Base-by-base conservation (phyloP, 2,113 vertebrate species). In the Alligator mississippiensis region DNA sequence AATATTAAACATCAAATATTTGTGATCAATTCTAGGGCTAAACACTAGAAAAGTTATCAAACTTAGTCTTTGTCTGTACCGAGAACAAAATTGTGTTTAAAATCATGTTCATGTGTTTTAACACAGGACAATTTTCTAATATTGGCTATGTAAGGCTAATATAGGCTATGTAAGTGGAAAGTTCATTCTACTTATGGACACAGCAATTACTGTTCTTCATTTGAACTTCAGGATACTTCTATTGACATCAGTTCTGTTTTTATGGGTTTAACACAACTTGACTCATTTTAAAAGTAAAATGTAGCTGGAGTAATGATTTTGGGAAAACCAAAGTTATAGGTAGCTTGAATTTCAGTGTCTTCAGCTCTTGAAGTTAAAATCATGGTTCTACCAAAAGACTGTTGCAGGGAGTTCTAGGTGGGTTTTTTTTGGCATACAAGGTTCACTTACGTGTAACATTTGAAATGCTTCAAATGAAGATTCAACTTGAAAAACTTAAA, bases 71-170 rank as follows among this genome's bases (percentile, higher is more conserved):
- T 92, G 72, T 89, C 90, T 95, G 82, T 92, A 94, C 83, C 17
- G 83, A 93, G 89, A 95, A 74, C 57, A 70, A 34, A 9, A 21
- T 84, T 80, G 84, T 55, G 55, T 59, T 89, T 61, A 82, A 79
- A 93, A 84, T 57, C 79, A 22, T 13, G 74, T 3, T 77, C 10
- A 34, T 24, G 38, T 77, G 34, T 90, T 93, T 61, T 72, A 94
- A 82, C 58, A 91, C 76, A 90, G 3, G 59, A 60, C 21, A 76
- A 80, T 92, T 93, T 92, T 80, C 93, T 94, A 96, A 96, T 88
- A 90, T 91, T 94, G 94, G 60, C 58, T 93, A 63, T 57, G 24
- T 79, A 5, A 47, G 47, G 8, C 47, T 47, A 47, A 9, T 61
- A 24, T 9, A 75, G 57, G 47, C 9, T 61, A 25, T 3, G 27